Base-by-base conservation (phyloP, 2,888 invertebrate genomes). In the Cepaea hortensis region DNA sequence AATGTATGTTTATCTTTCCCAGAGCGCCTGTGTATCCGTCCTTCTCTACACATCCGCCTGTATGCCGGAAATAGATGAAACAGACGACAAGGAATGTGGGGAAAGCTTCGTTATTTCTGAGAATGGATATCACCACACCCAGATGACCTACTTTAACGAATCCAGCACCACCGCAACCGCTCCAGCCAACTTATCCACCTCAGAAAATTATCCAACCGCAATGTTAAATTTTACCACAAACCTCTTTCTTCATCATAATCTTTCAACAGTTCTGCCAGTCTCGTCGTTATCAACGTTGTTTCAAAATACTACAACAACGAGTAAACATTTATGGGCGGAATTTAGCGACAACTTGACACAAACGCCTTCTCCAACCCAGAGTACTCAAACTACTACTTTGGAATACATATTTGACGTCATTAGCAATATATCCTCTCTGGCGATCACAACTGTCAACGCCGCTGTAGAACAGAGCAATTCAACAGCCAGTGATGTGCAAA, bases 11-110 rank as follows among this genome's bases (percentile, higher is more conserved):
- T 61, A 61, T 81, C 35, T 73, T 83, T 72, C 15, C 46, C 86
- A 86, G 86, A 86, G 86, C 23, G 86, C 86, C n/a, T 86, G 86
- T 20, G 50, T 86, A 18, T 81, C 86, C 75, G 86, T 86, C 68
- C 80, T 86, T 9, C 68, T 86, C 20, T 86, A 81, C 81, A 23
- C 81, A 23, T 80, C 68, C 68, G 55, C 77, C 20, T 76, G 86
- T 62, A 86, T 86, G 81, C 86, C 86, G 75, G 81, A 81, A 75
- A 62, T 86, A 7, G 86, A 86, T 23, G 81, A 81, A 75, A 48
- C 65, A 48, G 79, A 79, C 13, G 80, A 73, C 85, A 76, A 48
- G 3, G 76, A 68, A 61, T 85, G 85, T 77, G 73, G 18, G n/a
- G 81, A 80, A 3, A 73, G 20, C 55, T 70, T 85, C 62, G 70